Evolutionary conservation across 2,888 invertebrate species (phyloP), one percentile per base, ranked within the genome.

Genomic region (Erynnis tages): DNA sequence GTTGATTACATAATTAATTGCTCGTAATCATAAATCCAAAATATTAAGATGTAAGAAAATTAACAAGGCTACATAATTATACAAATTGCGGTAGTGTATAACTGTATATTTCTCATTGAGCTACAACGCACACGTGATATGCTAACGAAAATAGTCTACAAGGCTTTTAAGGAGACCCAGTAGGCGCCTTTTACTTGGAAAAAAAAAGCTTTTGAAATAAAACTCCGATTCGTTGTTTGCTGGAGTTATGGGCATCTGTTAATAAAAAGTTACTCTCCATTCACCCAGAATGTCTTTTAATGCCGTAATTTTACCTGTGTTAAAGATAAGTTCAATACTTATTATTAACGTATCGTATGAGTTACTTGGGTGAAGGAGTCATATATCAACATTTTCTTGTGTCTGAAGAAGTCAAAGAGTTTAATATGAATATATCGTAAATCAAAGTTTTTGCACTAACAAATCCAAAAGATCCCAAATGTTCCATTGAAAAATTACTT

Each of bases 161-260:
- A 80, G 79, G 80, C 80, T 82, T 83, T 84, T 79, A 84, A 80
- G 78, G 79, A 79, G 81, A 79, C 74, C 75, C 77, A 76, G n/a
- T n/a, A n/a, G 75, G 74, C 68, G 76, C 84, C 83, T 85, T 86
- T 84, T 83, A 81, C 85, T 75, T 66, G 73, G 67, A 59, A 69
- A 75, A n/a, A 80, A 78, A 83, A 79, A 32, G 71, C 73, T 67
- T 73, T 78, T 79, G 82, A 79, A 84, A 86, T 77, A 81, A 79
- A 79, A 83, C 76, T 82, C 82, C 83, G 76, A 80, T 75, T 68
- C 70, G 67, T 71, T 79, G 75, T 79, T 78, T 78, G 73, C 73
- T 72, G 65, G 74, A 66, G 70, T 71, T 72, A 70, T 71, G 65
- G 71, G 74, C 68, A 72, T 71, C 73, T 77, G 76, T 76, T 82